These are phyloP conservation scores for Brenthis hecate DNA, from an alignment of 2,888 invertebrate species.

Conservation along the genomic window DNA sequence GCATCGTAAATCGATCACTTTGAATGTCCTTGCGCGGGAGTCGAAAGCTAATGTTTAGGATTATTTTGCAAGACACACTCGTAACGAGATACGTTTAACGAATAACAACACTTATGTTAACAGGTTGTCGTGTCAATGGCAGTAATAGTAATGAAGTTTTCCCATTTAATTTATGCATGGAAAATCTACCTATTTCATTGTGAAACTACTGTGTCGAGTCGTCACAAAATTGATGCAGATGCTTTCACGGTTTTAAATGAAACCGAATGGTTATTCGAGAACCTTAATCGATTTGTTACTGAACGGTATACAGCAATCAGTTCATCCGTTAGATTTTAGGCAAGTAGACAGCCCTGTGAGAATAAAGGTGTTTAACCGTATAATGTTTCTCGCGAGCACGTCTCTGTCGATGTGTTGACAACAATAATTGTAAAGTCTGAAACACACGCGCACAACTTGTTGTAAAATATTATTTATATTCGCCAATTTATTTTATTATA, in stretches of 20 bases:
- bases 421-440: slow-evolving; percentile 16
- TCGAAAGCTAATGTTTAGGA: slow-evolving; percentile 62
- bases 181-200: slow-evolving; percentile 15
- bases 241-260: background rate
- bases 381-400: slow-evolving; percentile 63
- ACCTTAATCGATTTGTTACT: slow-evolving; percentile 11
- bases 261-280: background rate
- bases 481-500: slow-evolving; percentile 1
- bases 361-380: slow-evolving; percentile 67
- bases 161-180: slow-evolving; percentile 22
- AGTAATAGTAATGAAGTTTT: slow-evolving; percentile 28
- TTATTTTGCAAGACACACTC: slow-evolving; percentile 67
- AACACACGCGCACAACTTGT: background rate
- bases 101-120: slow-evolving; percentile 47
- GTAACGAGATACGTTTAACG: slow-evolving; percentile 60
- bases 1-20: slow-evolving; percentile 54
- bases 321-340: slow-evolving; percentile 21
- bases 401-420: slow-evolving; percentile 41
- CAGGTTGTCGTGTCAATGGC: slow-evolving; percentile 29
- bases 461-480: background rate
- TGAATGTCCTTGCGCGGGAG: slow-evolving; percentile 66
- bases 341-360: slow-evolving; percentile 33
- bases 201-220: background rate
- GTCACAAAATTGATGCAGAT: background rate
- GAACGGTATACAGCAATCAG: background rate